Base-by-base conservation (phyloP, 1,140 invertebrate species). In the Trinorchestia longiramus region DNA sequence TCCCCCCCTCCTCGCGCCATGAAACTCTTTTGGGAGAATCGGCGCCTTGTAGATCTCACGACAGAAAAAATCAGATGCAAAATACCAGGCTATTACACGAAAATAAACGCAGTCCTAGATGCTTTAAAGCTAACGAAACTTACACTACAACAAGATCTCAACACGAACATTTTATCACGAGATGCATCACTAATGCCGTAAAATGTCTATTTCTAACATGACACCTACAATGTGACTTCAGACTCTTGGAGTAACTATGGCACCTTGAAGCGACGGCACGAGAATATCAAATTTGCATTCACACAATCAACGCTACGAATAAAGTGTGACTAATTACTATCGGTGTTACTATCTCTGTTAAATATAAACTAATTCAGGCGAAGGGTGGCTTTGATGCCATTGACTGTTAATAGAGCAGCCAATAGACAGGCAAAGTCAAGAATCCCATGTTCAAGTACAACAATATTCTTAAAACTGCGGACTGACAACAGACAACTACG, bases 341-440 rank as follows among this genome's bases (percentile, higher is more conserved):
- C 3, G 28, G 15, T 77, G 15, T 77, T 36, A 77, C 28, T 77
- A 77, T 77, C 1, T 77, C 62, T 77, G 62, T 28, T 77, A 77
- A 77, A 77, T 77, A 77, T 77, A 36, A 77, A 77, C 62, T 77
- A 77, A 77, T 77, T 77, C 62, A 77, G 62, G 62, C 62, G 62
- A 77, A 77, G 62, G 28, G 62, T 11, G 62, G 28, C 62, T 77
- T 36, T 77, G 62, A 36, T 11, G 62, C 62, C 62, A 23, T 77
- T 15, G 36, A 11, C 62, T 23, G 62, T 28, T 3, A 36, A 1
- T 19, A 77, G 62, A 77, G 62, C 11, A 77, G 62, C 28, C 62
- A 15, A 77, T 36, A 15, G 11, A 53, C 47, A 53, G 8, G 36
- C 62, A 77, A 77, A 77, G 62, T 77, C 62, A 77, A 77, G 28